Base-by-base conservation (phyloP, 2,113 vertebrate species). In the Lepisosteus oculatus region DNA sequence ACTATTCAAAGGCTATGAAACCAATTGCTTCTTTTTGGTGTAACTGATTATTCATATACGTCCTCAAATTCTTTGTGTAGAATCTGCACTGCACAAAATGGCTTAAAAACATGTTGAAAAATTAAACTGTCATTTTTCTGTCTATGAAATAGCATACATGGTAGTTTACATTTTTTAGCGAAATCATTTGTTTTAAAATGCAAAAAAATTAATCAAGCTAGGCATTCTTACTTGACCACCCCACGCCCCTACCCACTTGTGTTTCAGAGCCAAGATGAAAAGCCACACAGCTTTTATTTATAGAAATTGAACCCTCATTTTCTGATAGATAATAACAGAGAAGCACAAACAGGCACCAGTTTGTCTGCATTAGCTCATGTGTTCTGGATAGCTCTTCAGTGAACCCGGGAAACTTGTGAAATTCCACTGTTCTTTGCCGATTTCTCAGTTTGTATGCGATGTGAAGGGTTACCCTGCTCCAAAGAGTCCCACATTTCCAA, bases 291-390 rank as follows among this genome's bases (percentile, higher is more conserved):
- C 47, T 9, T 88, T 55, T 79, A 79, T 91, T 88, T 88, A 81
- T 88, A 78, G 77, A 76, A 83, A 51, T 87, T 88, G 87, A 90
- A 82, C 85, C 77, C 76, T 84, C 84, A 86, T 87, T 91, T 90
- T 81, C 85, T 88, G 83, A 85, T 88, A 88, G 88, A 80, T 90
- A 89, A 89, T 90, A 85, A 91, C 83, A 88, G 82, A 85, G 83
- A 70, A 85, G 74, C 78, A 83, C 79, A 73, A 86, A 80, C 87
- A 89, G 85, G 90, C 86, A 89, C 91, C 88, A 84, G 87, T 86
- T 90, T 85, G 89, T 91, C 91, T 90, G 84, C 78, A 79, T 90
- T 90, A 88, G 86, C 76, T 91, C 83, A 86, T 88, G 81, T 76
- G 67, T 81, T 82, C 82, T 81, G 84, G 75, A 77, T 86, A 88